phyloP scores from a whole-genome alignment of 2,888 invertebrate genomes.

The Drosophila monieri region DNA sequence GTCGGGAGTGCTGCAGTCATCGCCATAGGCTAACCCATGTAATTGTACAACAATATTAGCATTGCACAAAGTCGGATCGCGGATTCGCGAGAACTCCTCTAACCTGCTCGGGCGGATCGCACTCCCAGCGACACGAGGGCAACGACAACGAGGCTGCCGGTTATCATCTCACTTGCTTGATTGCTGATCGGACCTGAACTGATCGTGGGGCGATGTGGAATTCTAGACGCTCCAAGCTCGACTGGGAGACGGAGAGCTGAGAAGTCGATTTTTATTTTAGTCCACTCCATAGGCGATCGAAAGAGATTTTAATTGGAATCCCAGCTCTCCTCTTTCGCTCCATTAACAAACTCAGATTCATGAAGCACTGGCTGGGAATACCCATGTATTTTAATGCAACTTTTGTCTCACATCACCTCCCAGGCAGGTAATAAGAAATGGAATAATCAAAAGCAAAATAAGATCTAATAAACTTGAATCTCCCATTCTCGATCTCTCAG shows the following conservation, averaged over 20 bases:
- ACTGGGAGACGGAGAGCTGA: conserved; percentile 44
- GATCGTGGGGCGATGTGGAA: conserved; percentile 18
- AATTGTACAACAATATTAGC: conserved; percentile 45
- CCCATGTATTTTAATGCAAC: background rate
- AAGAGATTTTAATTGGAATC: conserved; percentile 3
- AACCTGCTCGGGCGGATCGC: conserved; percentile 55
- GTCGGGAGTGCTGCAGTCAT: conserved; percentile 61
- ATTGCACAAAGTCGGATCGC: conserved; percentile 20
- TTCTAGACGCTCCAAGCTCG: conserved; percentile 42
- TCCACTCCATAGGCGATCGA: conserved; percentile 8
- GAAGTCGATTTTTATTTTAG: conserved; percentile 14
- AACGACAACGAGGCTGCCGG: conserved; percentile 28
- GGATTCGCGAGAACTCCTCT: conserved; percentile 45
- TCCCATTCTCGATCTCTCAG: background rate
- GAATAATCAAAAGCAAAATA: background rate
- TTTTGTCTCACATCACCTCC: background rate
- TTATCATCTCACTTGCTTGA: conserved; percentile 29
- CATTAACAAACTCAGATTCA: conserved; percentile 4
- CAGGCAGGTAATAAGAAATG: background rate
- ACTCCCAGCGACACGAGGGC: conserved; percentile 35
- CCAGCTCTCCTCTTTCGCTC: background rate
- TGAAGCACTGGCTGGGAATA: conserved; percentile 14
- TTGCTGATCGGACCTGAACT: conserved; percentile 17
- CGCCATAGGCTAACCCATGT: conserved; percentile 64
- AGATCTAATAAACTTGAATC: background rate